Evolutionary conservation across 2,113 vertebrate genomes (phyloP).

Genomic region (Panthera tigris): DNA sequence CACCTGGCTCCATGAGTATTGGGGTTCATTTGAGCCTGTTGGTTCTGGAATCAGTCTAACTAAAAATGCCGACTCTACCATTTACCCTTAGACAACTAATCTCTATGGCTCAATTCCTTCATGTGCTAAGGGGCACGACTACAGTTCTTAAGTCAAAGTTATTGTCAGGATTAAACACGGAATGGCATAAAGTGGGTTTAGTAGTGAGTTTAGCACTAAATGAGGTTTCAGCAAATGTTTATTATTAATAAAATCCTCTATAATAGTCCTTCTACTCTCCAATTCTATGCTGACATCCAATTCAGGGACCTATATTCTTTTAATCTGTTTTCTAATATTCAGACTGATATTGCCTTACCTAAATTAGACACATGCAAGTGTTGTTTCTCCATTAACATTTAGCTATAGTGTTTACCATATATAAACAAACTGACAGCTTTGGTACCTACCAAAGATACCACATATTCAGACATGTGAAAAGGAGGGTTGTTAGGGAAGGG

Average conservation of each 20-base stretch:
- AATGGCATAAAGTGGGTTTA: background rate
- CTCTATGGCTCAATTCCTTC: background rate
- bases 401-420: background rate
- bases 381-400: slow-evolving; percentile 38
- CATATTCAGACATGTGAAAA: background rate
- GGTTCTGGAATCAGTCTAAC: background rate
- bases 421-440: slow-evolving; percentile 44
- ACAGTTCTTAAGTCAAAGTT: background rate
- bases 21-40: background rate
- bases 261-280: background rate
- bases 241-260: slow-evolving; percentile 28
- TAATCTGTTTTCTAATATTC: background rate
- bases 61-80: background rate
- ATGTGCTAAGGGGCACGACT: background rate
- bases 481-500: background rate
- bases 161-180: background rate
- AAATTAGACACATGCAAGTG: slow-evolving; percentile 24
- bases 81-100: background rate
- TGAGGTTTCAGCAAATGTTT: background rate
- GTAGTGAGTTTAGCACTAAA: background rate
- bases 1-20: background rate
- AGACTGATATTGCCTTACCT: background rate
- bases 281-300: background rate
- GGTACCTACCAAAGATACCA: background rate
- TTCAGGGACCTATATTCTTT: background rate